Conservation (phyloP, 1,140 invertebrate species). For the Atta texana region DNA sequence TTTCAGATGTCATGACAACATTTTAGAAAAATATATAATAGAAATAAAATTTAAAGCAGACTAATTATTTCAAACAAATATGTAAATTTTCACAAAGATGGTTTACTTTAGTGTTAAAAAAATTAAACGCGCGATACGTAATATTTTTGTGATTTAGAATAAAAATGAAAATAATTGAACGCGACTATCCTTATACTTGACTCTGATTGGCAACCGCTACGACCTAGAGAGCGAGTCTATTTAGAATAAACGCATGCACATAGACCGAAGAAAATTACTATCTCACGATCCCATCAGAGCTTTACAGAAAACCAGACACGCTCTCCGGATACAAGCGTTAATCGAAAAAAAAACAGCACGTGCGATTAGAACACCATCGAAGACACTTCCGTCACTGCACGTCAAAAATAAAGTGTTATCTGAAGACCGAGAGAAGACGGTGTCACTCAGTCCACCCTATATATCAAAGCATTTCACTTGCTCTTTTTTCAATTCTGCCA, state of each 20-base stretch:
- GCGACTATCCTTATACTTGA: neutral
- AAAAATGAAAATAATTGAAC: neutral
- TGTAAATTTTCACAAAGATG: neutral
- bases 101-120: neutral
- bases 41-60: neutral
- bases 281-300: constrained; percentile 54
- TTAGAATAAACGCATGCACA: constrained; percentile 61
- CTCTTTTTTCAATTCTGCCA: constrained; percentile 33
- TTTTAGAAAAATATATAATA: neutral
- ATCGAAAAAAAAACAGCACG: constrained; percentile 28
- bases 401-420: constrained; percentile 34
- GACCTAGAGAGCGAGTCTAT: constrained; percentile 49
- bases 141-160: neutral
- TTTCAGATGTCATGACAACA: neutral
- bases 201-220: constrained; percentile 42
- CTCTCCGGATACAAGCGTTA: constrained; percentile 25
- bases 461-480: constrained; percentile 35
- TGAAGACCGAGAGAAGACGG: constrained; percentile 18
- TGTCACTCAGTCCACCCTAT: constrained; percentile 45
- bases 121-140: neutral
- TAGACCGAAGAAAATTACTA: constrained; percentile 59
- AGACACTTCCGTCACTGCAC: constrained; percentile 18
- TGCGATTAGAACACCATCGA: neutral
- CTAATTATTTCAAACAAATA: neutral
- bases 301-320: constrained; percentile 45